Conservation (phyloP, 2,797 vertebrate genomes). For the Periophthalmus magnuspinnatus region DNA sequence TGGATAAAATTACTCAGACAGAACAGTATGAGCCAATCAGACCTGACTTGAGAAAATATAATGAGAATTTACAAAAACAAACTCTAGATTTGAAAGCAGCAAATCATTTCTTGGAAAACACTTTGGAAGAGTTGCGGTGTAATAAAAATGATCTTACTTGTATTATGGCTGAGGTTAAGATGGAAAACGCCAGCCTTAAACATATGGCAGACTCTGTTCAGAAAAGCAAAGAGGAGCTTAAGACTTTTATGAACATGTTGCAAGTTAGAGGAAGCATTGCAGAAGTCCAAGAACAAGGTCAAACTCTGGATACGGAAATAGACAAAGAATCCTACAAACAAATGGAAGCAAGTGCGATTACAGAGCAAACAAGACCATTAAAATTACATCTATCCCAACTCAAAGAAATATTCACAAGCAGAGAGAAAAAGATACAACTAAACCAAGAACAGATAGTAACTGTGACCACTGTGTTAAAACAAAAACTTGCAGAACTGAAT, state of each 20-base stretch:
- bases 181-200: conserved; percentile 14
- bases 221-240: neutral
- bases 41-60: conserved; percentile 2
- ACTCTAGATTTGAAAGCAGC: conserved; percentile 3
- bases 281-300: neutral
- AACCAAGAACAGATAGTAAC: neutral
- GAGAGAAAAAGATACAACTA: conserved; percentile 2
- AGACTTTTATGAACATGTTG: neutral
- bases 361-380: neutral
- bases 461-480: neutral
- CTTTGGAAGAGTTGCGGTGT: neutral
- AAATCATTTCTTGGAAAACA: neutral
- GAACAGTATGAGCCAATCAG: neutral
- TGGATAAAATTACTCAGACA: neutral
- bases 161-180: conserved; percentile 16
- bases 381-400: neutral
- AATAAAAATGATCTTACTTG: neutral
- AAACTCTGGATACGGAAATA: neutral
- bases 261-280: neutral
- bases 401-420: neutral
- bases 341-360: neutral
- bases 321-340: neutral
- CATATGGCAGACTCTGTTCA: neutral
- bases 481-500: neutral
- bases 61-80: neutral